These are phyloP conservation scores for Montipora capricornis DNA, from an alignment of 64 coral and sea anemone species.

Conservation along the genomic window DNA sequence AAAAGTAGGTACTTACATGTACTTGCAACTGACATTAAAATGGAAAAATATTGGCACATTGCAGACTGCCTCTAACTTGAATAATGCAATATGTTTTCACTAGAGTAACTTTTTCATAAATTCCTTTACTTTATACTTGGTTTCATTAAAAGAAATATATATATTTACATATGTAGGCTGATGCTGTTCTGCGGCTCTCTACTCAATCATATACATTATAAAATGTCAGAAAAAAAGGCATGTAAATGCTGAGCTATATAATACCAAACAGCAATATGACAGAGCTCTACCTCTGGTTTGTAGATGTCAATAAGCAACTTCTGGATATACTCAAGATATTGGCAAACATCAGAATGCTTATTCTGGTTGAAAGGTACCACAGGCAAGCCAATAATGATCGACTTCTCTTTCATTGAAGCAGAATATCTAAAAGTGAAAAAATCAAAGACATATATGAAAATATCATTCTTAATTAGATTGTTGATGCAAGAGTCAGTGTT, in stretches of 20 bases:
- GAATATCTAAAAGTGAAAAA: slow-evolving; percentile 71
- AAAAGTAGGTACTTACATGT: too few relatives aligned
- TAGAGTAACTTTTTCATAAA: too few relatives aligned
- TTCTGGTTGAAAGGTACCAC: slow-evolving; percentile 70
- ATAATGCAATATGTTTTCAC: too few relatives aligned
- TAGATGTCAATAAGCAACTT: slow-evolving; percentile 54
- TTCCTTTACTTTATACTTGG: too few relatives aligned
- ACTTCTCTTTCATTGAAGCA: slow-evolving; percentile 61
- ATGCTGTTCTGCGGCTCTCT: background rate
- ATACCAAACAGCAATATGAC: background rate
- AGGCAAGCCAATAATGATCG: slow-evolving; percentile 58
- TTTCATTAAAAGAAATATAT: too few relatives aligned
- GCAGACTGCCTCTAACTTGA: too few relatives aligned
- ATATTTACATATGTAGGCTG: too few relatives aligned
- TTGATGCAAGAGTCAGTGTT: too few relatives aligned
- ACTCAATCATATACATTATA: background rate
- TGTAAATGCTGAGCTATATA: background rate
- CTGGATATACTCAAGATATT: slow-evolving; percentile 64
- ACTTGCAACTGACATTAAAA: background rate
- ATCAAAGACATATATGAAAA: too few relatives aligned
- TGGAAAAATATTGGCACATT: too few relatives aligned
- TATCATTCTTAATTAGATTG: too few relatives aligned
- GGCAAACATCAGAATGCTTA: slow-evolving; percentile 74
- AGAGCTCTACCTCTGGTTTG: slow-evolving; percentile 19
- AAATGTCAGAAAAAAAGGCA: background rate